Conservation (phyloP, 23 tunicate genomes). For the Ascidia mentula region DNA sequence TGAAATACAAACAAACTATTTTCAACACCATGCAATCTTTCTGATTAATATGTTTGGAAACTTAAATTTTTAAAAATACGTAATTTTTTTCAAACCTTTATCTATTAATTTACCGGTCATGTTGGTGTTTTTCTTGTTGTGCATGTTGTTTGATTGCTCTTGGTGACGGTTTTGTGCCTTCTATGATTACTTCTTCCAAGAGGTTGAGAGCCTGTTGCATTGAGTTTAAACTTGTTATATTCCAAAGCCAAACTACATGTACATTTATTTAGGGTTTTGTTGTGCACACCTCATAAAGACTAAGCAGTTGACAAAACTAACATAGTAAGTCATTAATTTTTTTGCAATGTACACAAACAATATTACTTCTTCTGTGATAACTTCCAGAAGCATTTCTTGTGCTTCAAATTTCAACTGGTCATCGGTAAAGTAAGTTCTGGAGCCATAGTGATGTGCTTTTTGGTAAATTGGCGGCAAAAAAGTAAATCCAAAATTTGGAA, state of each 20-base stretch:
- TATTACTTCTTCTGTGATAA: constrained; percentile 21
- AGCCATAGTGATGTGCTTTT: constrained; percentile 24
- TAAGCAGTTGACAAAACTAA: no score
- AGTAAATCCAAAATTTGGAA: constrained; percentile 14
- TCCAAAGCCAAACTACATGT: no score
- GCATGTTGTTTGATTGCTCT: not conserved
- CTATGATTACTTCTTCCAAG: constrained; percentile 10
- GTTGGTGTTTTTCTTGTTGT: not conserved
- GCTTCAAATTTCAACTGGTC: not conserved
- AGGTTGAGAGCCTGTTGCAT: not conserved
- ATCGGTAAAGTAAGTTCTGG: constrained; percentile 9
- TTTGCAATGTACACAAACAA: no score
- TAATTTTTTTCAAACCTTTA: not conserved
- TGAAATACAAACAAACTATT: not conserved
- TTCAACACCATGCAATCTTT: no score
- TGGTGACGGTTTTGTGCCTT: constrained; percentile 8
- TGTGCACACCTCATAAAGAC: no score
- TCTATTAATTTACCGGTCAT: not conserved
- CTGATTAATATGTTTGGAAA: not conserved
- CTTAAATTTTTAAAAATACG: not conserved
- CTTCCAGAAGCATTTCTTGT: constrained; percentile 7
- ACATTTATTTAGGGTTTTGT: no score
- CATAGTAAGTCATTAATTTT: no score
- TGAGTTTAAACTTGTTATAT: no score
- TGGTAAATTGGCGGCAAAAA: constrained; percentile 23